phyloP scores from a whole-genome alignment of 2,113 vertebrate genomes.

The Chaenocephalus aceratus region DNA sequence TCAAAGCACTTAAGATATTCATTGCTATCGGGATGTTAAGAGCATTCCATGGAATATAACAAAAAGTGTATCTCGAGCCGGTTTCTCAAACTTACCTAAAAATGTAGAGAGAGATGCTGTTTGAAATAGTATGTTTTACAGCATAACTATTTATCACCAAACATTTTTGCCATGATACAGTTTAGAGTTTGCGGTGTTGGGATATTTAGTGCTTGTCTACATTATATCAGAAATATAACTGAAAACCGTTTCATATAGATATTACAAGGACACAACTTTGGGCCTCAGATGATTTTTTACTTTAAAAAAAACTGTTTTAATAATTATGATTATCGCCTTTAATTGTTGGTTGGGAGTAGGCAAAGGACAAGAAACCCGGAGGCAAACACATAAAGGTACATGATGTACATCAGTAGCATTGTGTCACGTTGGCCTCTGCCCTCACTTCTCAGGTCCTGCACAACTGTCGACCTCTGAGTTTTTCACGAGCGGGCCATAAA shows the following conservation, averaged over 20 bases:
- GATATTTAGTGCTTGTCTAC: not conserved
- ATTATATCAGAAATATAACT: not conserved
- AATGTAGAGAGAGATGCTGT: no score
- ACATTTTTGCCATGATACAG: not conserved
- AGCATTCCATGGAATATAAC: no score
- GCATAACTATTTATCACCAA: no score
- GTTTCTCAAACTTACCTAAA: no score
- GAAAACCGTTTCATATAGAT: not conserved
- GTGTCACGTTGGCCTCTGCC: not conserved
- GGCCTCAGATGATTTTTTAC: not conserved
- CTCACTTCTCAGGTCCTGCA: slow-evolving; percentile 20
- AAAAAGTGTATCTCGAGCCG: no score
- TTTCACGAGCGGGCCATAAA: slow-evolving; percentile 44
- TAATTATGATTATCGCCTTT: not conserved
- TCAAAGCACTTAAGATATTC: no score
- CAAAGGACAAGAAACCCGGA: not conserved
- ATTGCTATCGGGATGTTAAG: no score
- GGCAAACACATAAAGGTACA: not conserved
- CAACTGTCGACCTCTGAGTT: slow-evolving; percentile 39
- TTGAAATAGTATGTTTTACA: not conserved
- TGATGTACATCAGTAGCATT: not conserved
- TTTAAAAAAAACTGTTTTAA: not conserved
- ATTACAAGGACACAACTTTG: not conserved
- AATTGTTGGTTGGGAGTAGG: not conserved
- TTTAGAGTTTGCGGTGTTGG: not conserved